These are phyloP conservation scores for Anthopleura xanthogrammica DNA, from an alignment of 92 coral and sea anemone species.

Conservation along the genomic window DNA sequence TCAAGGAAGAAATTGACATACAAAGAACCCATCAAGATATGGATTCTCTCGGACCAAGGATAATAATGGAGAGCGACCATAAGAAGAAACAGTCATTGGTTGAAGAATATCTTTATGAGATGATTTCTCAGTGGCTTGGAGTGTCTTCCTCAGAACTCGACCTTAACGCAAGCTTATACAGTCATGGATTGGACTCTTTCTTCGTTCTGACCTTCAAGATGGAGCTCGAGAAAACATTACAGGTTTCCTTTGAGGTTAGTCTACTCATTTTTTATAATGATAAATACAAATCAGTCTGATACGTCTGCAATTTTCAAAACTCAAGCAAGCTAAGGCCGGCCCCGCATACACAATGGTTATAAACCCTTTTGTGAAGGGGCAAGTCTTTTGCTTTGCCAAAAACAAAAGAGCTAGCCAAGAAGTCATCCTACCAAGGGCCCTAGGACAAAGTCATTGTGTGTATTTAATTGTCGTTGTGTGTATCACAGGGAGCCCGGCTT, in stretches of 20 bases:
- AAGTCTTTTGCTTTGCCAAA: no score
- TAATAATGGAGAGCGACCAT: slow-evolving; percentile 9
- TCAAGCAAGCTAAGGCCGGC: no score
- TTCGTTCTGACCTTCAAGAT: slow-evolving; percentile 69
- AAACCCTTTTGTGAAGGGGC: no score
- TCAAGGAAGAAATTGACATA: slow-evolving; percentile 17
- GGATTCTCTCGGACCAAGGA: slow-evolving; percentile 34
- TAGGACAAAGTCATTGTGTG: no score
- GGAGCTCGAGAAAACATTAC: slow-evolving; percentile 52
- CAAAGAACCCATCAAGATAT: slow-evolving; percentile 8
- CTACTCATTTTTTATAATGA: no score
- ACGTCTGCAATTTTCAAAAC: no score
- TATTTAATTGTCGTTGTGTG: no score
- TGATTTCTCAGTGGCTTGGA: slow-evolving; percentile 60
- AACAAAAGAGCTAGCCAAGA: no score
- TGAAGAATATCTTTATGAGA: slow-evolving; percentile 34
- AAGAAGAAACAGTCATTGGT: slow-evolving; percentile 24
- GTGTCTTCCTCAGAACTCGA: slow-evolving; percentile 55
- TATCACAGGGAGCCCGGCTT: no score
- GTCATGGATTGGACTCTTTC: slow-evolving; percentile 73
- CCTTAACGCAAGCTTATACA: slow-evolving; percentile 60
- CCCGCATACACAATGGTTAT: no score
- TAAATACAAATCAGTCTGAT: no score
- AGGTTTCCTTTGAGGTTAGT: slow-evolving; percentile 78
- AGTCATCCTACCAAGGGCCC: no score